Conservation (phyloP, 2,113 vertebrate genomes). For the Sinocyclocheilus rhinocerous region DNA sequence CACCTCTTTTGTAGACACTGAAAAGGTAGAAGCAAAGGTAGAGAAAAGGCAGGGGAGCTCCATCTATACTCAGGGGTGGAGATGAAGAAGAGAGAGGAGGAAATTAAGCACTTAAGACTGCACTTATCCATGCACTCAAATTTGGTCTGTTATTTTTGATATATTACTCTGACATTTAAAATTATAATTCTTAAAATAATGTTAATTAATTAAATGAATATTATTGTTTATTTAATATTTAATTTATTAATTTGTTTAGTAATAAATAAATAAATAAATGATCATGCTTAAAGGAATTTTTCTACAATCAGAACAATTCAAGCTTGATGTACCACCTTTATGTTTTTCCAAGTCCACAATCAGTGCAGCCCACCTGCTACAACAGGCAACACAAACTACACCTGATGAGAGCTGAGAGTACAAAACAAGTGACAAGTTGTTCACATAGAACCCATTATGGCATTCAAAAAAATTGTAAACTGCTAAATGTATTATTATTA, state of each 20-base stretch:
- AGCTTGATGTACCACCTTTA: neutral
- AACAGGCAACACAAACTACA: neutral
- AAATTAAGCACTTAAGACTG: neutral
- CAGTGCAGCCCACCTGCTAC: neutral
- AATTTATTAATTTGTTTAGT: neutral
- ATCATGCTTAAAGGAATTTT: neutral
- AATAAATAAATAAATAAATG: neutral
- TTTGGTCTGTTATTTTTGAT: neutral
- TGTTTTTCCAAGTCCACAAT: neutral
- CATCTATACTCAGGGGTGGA: conserved; percentile 11
- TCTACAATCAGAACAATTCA: neutral
- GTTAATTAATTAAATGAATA: neutral
- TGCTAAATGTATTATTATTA: too few relatives aligned
- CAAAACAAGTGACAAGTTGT: neutral
- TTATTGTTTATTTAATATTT: neutral
- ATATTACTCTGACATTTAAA: neutral
- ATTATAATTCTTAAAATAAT: neutral
- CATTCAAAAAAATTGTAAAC: too few relatives aligned
- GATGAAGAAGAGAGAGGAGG: conserved; percentile 19
- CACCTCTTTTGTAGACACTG: conserved; percentile 67
- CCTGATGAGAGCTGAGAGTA: neutral
- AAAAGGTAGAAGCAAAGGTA: conserved; percentile 47
- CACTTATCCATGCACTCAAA: conserved; percentile 31
- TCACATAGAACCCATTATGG: too few relatives aligned
- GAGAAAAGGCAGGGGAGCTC: conserved; percentile 42